Base-by-base conservation (phyloP, 2,113 vertebrate genomes). In the Nannospalax galili region DNA sequence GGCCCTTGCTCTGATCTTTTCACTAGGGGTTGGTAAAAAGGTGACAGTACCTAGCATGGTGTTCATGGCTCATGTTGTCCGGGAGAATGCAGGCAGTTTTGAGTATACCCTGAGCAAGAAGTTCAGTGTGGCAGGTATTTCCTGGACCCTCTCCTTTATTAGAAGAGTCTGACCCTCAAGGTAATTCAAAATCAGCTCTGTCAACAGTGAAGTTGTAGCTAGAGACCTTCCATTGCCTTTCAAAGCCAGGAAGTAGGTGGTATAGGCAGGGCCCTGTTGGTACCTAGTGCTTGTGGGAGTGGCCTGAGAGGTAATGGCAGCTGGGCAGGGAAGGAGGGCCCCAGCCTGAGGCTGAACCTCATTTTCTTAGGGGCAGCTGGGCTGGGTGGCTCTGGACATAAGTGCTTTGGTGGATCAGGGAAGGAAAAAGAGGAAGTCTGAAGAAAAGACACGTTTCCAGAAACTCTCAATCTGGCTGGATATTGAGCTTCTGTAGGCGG, bases 401-500 rank as follows among this genome's bases (percentile, higher is more conserved):
- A 1, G 24, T 28, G 70, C 74, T 45, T 58, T 42, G 78, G 73
- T 70, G 20, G n/a, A 4, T n/a, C 64, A 92, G 52, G 82, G 48
- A 48, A 88, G 11, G 48, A 52, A 11, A 11, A 16, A 22, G 22
- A 22, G 60, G 60, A 69, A 14, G 16, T 75, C 35, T 35, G 64
- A 79, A 45, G 56, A 74, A 30, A 32, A 2, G 74, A 70, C 16
- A 72, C 19, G 52, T 62, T 73, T 92, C 72, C 48, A 67, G 92
- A 95, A 92, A 77, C 74, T 69, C 78, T 70, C 30, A 56, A 56
- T 37, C 4, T 60, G 92, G 12, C 77, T 92, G 78, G 40, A n/a
- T 32, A 62, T 70, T 96, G 92, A 96, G 72, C 91, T 94, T 92
- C 62, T 1, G 22, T 19, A 74, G 79, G 78, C 40, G 56, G 85